Base-by-base conservation (phyloP, 2,113 vertebrate species). In the Mugil cephalus region DNA sequence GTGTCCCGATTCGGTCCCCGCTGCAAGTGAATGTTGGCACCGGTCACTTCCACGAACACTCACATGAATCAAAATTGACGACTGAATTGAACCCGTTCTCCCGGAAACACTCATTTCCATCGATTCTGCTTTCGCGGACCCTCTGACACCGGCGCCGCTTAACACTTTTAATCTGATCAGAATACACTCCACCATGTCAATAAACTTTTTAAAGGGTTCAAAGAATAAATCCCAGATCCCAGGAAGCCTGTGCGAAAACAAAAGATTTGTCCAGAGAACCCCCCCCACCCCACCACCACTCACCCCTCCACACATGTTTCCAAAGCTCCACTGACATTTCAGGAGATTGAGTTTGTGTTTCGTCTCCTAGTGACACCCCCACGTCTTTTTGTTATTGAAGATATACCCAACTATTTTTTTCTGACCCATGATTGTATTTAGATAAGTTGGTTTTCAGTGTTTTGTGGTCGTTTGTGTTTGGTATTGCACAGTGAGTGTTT, bases 401-500 rank as follows among this genome's bases (percentile, higher is more conserved):
- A 84, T 77, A 67, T 82, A 88, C 51, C 61, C 53, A 58, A n/a
- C 68, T 51, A 53, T 59, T 82, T 65, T 9, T 53, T 68, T 50
- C 74, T 52, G 73, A 79, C 63, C 76, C 67, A 47, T 55, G 77
- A 71, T 77, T 75, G 69, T 82, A 80, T 89, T 91, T 90, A 79
- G 51, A 88, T 81, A 62, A 69, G 84, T 60, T 69, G 79, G 50
- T 82, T 89, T 84, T 74, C 34, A 58, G 73, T 79, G 70, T 81
- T 77, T 77, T 84, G 86, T 77, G 90, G 86, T 77, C 50, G 58
- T 52, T 68, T 66, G 40, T 79, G 85, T 90, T 87, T 89, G 74
- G 80, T 89, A 74, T 84, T 56, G 68, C 80, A 74, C 65, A 54
- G 79, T 55, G 74, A 72, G 62, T 82, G 82, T 88, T 89, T 87